Evolutionary conservation across 2,797 vertebrate species (phyloP), one percentile per base, ranked within the genome.

Genomic region (Odontamblyopus rebecca): DNA sequence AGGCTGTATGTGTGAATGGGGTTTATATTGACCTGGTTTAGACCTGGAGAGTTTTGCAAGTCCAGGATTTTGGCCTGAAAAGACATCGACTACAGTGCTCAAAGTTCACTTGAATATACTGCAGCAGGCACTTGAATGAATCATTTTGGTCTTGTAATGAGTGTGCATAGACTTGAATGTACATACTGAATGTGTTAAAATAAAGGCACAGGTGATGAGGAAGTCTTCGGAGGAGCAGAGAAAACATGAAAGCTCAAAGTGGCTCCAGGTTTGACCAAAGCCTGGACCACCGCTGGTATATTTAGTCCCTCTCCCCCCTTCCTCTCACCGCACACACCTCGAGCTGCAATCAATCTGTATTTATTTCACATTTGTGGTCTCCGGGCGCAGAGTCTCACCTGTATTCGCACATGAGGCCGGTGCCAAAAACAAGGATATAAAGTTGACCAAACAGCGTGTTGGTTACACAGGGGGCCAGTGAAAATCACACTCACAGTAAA

Each of bases 201-300:
- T 80, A 71, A 67, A 65, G 80, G 26, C 27, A 75, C 85, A 86
- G 78, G 86, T 87, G 80, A 88, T 74, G 76, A 82, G 82, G 71
- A 76, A 74, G 26, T 78, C 77, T 82, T n/a, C 75, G 85, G 80
- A 56, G 81, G 70, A 80, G 87, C 69, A 76, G 84, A 83, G 74
- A 84, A 86, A 89, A 82, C 77, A 79, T 69, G 76, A 66, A 15
- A 78, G 60, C 69, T 84, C 77, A 86, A 81, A 86, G 81, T 30
- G 51, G 76, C 63, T 92, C 89, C 95, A 96, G 93, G 95, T 96
- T 94, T 94, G 78, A 88, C 91, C 88, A 51, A 86, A 83, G 69
- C 29, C 80, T 79, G 82, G 64, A 78, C 89, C 93, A 91, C 84
- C 75, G 64, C 78, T 76, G 62, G 70, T 86, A 87, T 90, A 92